Percentiles rank a stretch among this genome's conserved stretches.
Conservation (phyloP, 2,113 vertebrate genomes). For the Accipiter virgatus region DNA sequence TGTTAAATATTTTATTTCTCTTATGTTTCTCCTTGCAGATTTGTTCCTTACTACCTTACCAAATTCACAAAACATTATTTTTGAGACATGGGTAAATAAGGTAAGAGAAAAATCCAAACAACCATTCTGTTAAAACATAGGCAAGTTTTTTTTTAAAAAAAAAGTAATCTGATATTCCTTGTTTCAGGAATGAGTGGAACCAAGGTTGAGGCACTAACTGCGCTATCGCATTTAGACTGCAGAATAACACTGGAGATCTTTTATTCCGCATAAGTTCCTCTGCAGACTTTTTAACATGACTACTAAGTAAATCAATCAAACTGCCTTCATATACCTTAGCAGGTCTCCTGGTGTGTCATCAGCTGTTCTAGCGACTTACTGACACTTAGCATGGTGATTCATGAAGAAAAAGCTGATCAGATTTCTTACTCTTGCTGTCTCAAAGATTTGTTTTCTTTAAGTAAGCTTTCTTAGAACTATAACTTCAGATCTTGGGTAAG, state of each 20-base stretch:
- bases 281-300: neutral
- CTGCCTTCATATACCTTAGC: conserved; percentile 35
- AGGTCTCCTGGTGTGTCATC: conserved; percentile 36
- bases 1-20: neutral
- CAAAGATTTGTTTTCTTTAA: neutral
- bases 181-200: conserved; percentile 13
- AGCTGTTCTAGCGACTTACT: conserved; percentile 42
- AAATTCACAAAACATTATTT: conserved; percentile 37
- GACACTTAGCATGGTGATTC: conserved; percentile 10
- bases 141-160: no score
- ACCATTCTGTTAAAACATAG: neutral
- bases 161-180: neutral
- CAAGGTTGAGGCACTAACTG: neutral
- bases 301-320: conserved; percentile 54
- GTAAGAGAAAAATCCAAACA: conserved; percentile 65
- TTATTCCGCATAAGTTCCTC: conserved; percentile 2
- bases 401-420: neutral
- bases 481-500: neutral
- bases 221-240: neutral
- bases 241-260: neutral
- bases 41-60: conserved; percentile 80
- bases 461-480: neutral
- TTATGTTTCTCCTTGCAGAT: conserved; percentile 69
- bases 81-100: conserved; percentile 84
- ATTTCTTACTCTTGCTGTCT: conserved; percentile 9